Evolutionary conservation across 92 coral and sea anemone species (phyloP).

Genomic region (Phymanthus crucifer): DNA sequence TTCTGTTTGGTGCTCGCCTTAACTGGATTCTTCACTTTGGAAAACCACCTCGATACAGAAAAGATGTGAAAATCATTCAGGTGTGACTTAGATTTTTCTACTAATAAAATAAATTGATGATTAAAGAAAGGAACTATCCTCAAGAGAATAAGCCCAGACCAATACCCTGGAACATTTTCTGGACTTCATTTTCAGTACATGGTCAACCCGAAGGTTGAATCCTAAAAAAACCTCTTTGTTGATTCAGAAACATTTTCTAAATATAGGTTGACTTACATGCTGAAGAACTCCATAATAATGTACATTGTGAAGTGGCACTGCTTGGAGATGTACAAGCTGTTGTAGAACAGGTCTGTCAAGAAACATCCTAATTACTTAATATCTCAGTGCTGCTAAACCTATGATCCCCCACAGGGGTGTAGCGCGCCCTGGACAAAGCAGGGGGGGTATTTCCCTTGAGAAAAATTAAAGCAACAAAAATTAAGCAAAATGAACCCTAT

Average conservation of each 20-base stretch:
- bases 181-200: no score
- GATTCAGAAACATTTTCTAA: no score
- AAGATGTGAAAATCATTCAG: slow-evolving; percentile 86
- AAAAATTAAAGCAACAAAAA: no score
- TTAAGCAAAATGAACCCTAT: background rate
- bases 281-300: slow-evolving; percentile 86
- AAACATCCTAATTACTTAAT: background rate
- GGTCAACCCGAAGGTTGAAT: no score
- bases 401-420: no score
- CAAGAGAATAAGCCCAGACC: no score
- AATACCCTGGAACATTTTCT: no score
- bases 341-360: slow-evolving; percentile 74
- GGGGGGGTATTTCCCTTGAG: no score
- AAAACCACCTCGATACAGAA: slow-evolving; percentile 78
- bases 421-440: no score
- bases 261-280: slow-evolving; percentile 83
- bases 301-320: slow-evolving; percentile 64
- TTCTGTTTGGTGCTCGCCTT: slow-evolving; percentile 88
- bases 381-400: background rate
- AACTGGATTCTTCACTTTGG: slow-evolving; percentile 99
- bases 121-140: no score
- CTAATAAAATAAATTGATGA: background rate
- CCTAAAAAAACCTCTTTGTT: no score
- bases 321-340: slow-evolving; percentile 78
- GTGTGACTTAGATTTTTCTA: slow-evolving; percentile 6